Conservation (phyloP, 1,140 invertebrate species). For the Cotesia glomerata region DNA sequence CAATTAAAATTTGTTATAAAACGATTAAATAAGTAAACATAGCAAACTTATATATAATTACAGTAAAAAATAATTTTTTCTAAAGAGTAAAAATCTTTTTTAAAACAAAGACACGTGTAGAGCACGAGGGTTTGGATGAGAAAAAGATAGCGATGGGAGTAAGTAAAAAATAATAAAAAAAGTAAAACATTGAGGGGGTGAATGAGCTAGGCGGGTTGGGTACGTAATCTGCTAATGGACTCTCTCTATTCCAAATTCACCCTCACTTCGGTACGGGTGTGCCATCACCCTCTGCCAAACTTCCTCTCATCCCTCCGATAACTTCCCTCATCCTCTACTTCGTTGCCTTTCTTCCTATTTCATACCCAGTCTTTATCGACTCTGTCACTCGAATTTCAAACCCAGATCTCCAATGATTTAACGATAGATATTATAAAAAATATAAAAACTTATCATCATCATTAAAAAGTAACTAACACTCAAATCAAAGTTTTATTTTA, state of each 20-base stretch:
- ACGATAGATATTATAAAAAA: background rate
- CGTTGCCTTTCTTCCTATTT: background rate
- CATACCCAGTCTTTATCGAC: background rate
- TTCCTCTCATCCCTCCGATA: constrained; percentile 39
- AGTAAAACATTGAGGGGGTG: constrained; percentile 47
- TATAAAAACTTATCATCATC: background rate
- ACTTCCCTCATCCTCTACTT: constrained; percentile 34
- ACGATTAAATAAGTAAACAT: constrained; percentile 28
- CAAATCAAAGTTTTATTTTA: background rate
- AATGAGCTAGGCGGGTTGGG: constrained; percentile 51
- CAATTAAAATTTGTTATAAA: constrained; percentile 47
- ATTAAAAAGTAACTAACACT: background rate
- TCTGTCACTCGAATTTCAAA: background rate
- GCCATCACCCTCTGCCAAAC: constrained; percentile 7
- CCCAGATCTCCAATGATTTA: background rate
- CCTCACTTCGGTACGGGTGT: constrained; percentile 33
- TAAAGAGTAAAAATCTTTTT: background rate
- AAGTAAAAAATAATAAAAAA: constrained; percentile 25
- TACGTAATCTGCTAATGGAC: constrained; percentile 63
- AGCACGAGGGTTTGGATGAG: background rate
- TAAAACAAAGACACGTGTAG: constrained; percentile 6
- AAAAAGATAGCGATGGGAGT: background rate
- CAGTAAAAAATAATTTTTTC: background rate
- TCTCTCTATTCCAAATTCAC: constrained; percentile 43
- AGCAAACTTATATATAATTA: background rate